These are phyloP conservation scores for Drosophila neonasuta DNA, from an alignment of 2,888 invertebrate genomes.

Conservation along the genomic window DNA sequence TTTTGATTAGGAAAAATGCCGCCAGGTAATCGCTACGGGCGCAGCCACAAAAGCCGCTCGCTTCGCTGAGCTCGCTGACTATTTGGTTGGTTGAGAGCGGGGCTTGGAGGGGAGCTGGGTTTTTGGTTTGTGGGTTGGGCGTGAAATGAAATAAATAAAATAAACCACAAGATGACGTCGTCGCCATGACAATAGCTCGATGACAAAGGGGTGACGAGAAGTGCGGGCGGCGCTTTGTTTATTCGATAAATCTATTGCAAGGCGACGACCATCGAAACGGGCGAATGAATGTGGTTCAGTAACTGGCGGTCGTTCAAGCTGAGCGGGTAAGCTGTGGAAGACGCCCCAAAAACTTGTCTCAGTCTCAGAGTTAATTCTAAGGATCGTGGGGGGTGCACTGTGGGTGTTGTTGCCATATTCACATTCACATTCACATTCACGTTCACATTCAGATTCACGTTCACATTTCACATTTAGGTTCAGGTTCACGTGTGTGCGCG, in stretches of 20 bases:
- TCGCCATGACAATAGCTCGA: slow-evolving; percentile 64
- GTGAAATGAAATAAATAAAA: slow-evolving; percentile 73
- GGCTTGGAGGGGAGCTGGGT: not conserved
- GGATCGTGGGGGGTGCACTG: not conserved
- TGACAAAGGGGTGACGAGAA: not conserved
- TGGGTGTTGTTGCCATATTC: slow-evolving; percentile 8
- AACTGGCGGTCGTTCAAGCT: slow-evolving; percentile 63
- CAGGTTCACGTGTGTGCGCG: slow-evolving; percentile 9
- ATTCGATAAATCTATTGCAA: slow-evolving; percentile 74
- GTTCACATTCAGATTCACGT: too few relatives aligned
- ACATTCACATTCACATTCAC: too few relatives aligned
- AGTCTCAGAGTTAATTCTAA: not conserved
- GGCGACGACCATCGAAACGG: slow-evolving; percentile 53
- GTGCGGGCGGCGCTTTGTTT: slow-evolving; percentile 56
- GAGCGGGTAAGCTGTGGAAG: slow-evolving; percentile 62
- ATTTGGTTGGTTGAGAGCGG: slow-evolving; percentile 26
- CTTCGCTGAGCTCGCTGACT: slow-evolving; percentile 13
- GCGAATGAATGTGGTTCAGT: slow-evolving; percentile 55
- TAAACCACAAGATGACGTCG: slow-evolving; percentile 76
- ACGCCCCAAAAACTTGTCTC: slow-evolving; percentile 9
- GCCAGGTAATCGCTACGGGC: slow-evolving; percentile 68
- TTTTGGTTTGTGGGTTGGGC: slow-evolving; percentile 32
- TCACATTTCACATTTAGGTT: too few relatives aligned
- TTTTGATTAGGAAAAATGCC: slow-evolving; percentile 68
- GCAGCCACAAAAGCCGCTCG: slow-evolving; percentile 64